Percentiles rank a stretch among this genome's conserved stretches.
Conservation (phyloP, 2,888 invertebrate species). For the Morpho deidamia region DNA sequence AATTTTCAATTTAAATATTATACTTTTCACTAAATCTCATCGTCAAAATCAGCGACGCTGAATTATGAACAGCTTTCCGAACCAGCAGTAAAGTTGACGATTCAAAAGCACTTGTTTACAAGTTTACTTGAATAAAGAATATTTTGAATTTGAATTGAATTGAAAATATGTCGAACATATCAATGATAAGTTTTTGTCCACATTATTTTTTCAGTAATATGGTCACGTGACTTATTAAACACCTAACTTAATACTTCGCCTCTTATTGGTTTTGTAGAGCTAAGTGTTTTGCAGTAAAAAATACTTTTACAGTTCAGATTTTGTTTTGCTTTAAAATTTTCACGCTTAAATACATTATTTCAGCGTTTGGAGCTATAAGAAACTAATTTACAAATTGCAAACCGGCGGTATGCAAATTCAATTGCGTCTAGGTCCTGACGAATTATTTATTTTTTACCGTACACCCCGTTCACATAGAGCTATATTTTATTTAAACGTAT, state of each 20-base stretch:
- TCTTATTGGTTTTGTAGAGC: conserved; percentile 8
- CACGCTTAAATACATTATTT: conserved; percentile 1
- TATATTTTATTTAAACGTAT: too few species aligned
- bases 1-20: too few species aligned
- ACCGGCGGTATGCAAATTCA: neutral
- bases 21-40: too few species aligned
- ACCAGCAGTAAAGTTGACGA: too few species aligned
- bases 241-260: conserved; percentile 8
- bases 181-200: neutral
- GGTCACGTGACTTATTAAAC: conserved; percentile 1
- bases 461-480: too few species aligned
- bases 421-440: neutral
- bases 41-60: too few species aligned
- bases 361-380: neutral
- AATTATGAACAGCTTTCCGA: too few species aligned
- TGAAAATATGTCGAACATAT: too few species aligned
- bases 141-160: too few species aligned
- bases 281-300: conserved; percentile 6
- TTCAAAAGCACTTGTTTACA: too few species aligned
- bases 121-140: too few species aligned
- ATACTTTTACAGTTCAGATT: conserved; percentile 3
- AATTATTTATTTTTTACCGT: neutral
- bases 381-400: neutral
- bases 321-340: conserved; percentile 1
- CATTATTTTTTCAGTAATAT: neutral